These are phyloP conservation scores for Nomada ruficornis DNA, from an alignment of 2,888 invertebrate genomes.

Conservation along the genomic window DNA sequence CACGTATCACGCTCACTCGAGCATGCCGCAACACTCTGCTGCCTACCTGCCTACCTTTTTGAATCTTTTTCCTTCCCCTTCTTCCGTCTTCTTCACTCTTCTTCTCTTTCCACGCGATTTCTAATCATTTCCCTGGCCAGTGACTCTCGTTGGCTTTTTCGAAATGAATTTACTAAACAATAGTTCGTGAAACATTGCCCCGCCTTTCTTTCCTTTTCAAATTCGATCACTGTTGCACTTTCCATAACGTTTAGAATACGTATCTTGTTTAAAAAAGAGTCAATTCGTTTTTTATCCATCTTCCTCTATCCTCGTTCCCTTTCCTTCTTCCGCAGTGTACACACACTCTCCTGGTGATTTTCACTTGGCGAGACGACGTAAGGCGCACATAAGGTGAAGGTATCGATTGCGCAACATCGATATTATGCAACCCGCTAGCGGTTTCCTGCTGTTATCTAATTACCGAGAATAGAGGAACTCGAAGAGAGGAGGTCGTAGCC, in stretches of 20 bases:
- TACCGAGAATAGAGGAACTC: conserved; percentile 65
- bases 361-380: conserved; percentile 67
- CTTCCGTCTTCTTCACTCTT: not conserved
- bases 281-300: not conserved
- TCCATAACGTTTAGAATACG: too few species aligned
- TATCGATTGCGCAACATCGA: conserved; percentile 78
- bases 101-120: not conserved
- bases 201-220: not conserved
- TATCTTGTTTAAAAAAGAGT: too few species aligned
- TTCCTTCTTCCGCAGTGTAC: conserved; percentile 6
- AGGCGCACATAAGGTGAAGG: conserved; percentile 72
- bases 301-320: not conserved
- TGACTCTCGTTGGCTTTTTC: not conserved
- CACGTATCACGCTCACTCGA: conserved; percentile 60
- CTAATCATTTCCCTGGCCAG: conserved; percentile 16
- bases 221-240: too few species aligned
- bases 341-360: conserved; percentile 55
- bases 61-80: conserved; percentile 38
- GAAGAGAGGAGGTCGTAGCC: conserved; percentile 53
- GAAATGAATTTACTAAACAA: too few species aligned
- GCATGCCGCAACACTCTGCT: conserved; percentile 57
- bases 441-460: conserved; percentile 81
- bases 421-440: conserved; percentile 76
- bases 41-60: conserved; percentile 46
- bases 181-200: too few species aligned